Base-by-base conservation (phyloP, 2,113 vertebrate species). In the Mionectes macconnelli region DNA sequence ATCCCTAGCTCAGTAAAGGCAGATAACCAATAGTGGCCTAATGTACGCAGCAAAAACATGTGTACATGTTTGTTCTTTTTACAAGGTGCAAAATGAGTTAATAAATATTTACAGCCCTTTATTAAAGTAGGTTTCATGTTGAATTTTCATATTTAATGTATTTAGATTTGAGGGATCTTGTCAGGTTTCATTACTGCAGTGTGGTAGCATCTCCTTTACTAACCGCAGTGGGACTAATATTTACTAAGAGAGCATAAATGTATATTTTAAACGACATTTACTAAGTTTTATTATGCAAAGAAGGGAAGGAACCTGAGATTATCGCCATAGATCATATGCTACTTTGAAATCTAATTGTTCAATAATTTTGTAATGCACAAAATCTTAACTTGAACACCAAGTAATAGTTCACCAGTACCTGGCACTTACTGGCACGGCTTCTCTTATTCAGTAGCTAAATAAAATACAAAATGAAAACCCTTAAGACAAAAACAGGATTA, bases 401-500 rank as follows among this genome's bases (percentile, higher is more conserved):
- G 28, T 62, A 87, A 89, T 77, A 76, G 63, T 86, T 92, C 94
- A 37, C 74, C 53, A 79, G 67, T 62, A 81, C 33, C 55, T 64
- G 53, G 74, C 92, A 94, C n/a, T 81, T 37, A 31, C 40, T 63
- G 28, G 49, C 63, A 87, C 4, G 15, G 30, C 53, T 90, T 93
- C 66, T 73, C 57, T 82, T 66, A 39, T 18, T 93, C 49, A 14
- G 23, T 84, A 69, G 47, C 76, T 94, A 94, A 87, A 78, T 63
- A 91, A 93, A 93, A 95, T 69, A 60, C 93, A 93, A 94, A 78
- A 77, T 69, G 12, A 92, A 92, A 94, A 84, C 47, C 62, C 56
- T 73, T 78, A 85, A 85, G 44, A 91, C 27, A 93, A 77, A 96
- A 66, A 27, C 47, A 93, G 75, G 50, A 90, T 91, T 89, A 88